Evolutionary conservation across 1,140 invertebrate species (phyloP), one percentile per base, ranked within the genome.

Genomic region (Acyrthosiphon pisum): DNA sequence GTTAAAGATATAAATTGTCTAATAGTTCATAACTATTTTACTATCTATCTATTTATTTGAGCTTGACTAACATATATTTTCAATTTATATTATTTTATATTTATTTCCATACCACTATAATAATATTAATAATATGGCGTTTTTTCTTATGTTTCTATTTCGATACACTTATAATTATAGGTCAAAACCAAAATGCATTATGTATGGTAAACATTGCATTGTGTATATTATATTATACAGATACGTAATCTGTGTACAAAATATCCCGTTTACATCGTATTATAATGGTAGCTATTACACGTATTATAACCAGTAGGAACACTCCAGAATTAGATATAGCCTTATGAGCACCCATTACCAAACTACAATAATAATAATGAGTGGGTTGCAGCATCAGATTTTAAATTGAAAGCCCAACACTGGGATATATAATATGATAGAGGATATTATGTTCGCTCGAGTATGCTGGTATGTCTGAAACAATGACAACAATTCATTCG

Each of bases 401-500:
- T 90, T 41, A 56, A 56, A 41, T 60, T 60, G 88, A 60, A 90
- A 60, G 50, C 53, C 50, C 53, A 56, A 90, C 53, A 41, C 53
- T 37, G n/a, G 26, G 23, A 60, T 30, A 90, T 46, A 90, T 44
- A 90, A 90, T 60, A 90, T 26, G 53, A 60, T 56, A 37, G 87
- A 53, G 88, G 50, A 60, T 60, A 90, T 90, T 90, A 60, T 90
- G 53, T 90, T 90, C 53, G 22, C 22, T 90, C 53, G 53, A 90
- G 88, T 90, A 90, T 90, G 86, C 86, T 30, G 86, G n/a, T 88
- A 50, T 37, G 56, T 60, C 37, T 46, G 53, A 90, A 90, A 90
- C 88, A 90, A 90, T 60, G 88, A 90, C 88, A 90, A 90, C 88
- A 60, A 37, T 90, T 88, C 46, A 35, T 88, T 90, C 88, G 53